Conservation (phyloP, 1,140 invertebrate genomes). For the Meloidogyne hapla region DNA sequence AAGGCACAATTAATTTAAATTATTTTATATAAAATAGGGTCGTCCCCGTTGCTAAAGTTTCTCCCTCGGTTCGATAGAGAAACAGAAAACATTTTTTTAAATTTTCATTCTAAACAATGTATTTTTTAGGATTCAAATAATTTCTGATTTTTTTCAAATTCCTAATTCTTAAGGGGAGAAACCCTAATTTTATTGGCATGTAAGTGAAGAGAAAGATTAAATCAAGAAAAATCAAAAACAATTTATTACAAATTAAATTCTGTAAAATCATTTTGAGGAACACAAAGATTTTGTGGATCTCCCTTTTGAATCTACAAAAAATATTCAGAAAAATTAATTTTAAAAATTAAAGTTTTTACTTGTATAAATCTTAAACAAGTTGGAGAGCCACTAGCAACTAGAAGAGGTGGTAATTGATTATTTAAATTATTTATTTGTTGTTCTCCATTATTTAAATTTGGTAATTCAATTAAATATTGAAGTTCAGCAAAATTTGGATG, state of each 20-base stretch:
- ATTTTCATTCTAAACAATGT: no score
- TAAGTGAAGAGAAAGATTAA: no score
- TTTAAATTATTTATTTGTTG: not conserved
- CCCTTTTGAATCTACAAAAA: not conserved
- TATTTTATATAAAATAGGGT: no score
- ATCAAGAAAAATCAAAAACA: no score
- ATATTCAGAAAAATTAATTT: not conserved
- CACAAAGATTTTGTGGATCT: not conserved
- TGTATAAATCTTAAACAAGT: constrained; percentile 17
- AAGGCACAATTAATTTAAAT: no score
- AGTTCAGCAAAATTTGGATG: constrained; percentile 14
- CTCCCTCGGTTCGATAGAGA: no score
- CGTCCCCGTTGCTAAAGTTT: no score
- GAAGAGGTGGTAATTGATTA: not conserved
- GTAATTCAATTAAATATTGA: not conserved
- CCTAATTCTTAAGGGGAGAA: no score
- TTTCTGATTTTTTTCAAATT: no score
- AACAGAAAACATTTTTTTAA: no score
- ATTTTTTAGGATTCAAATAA: no score
- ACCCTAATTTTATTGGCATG: no score
- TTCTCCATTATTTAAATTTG: not conserved
- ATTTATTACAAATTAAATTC: not conserved
- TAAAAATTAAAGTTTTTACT: not conserved
- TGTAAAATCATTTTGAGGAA: not conserved
- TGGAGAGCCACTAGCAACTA: constrained; percentile 18